Evolutionary conservation across 2,888 invertebrate species (phyloP).

Genomic region (Drosophila pseudotalamancana): DNA sequence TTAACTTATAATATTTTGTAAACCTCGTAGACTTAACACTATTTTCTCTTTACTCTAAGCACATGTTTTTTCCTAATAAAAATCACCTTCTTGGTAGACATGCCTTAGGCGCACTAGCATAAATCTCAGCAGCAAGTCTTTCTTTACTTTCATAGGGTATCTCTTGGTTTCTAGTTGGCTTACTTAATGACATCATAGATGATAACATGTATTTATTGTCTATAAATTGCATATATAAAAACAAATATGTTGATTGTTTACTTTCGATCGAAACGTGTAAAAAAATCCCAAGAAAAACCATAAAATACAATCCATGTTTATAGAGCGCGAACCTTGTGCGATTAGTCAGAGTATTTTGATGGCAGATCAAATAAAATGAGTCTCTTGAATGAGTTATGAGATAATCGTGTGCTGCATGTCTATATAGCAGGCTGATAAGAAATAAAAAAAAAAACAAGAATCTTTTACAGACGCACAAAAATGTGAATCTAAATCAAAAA

Average conservation of each 20-base stretch:
- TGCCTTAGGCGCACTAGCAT: constrained; percentile 77
- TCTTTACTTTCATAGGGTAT: constrained; percentile 5
- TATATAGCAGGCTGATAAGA: constrained; percentile 42
- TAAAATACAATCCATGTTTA: not conserved
- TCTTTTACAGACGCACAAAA: constrained; percentile 23
- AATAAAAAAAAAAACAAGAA: not conserved
- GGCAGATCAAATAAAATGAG: constrained; percentile 12
- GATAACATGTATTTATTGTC: not conserved
- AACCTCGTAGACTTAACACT: constrained; percentile 14
- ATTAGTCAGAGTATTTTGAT: constrained; percentile 38
- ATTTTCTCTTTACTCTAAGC: constrained; percentile 35
- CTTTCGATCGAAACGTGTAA: constrained; percentile 4
- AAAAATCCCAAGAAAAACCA: constrained; percentile 20
- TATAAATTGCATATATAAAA: not conserved
- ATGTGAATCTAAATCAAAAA: constrained; percentile 45
- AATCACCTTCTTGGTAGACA: constrained; percentile 63
- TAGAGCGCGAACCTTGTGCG: constrained; percentile 13
- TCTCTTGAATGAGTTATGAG: constrained; percentile 41
- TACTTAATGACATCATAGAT: not conserved
- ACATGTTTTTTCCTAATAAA: constrained; percentile 51
- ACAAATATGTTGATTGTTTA: constrained; percentile 24
- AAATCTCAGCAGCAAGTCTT: constrained; percentile 33
- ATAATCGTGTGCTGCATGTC: constrained; percentile 35
- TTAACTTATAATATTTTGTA: constrained; percentile 4
- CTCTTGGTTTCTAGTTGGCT: not conserved